Evolutionary conservation across 1,140 invertebrate genomes (phyloP).

Genomic region (Drosophila sp.): DNA sequence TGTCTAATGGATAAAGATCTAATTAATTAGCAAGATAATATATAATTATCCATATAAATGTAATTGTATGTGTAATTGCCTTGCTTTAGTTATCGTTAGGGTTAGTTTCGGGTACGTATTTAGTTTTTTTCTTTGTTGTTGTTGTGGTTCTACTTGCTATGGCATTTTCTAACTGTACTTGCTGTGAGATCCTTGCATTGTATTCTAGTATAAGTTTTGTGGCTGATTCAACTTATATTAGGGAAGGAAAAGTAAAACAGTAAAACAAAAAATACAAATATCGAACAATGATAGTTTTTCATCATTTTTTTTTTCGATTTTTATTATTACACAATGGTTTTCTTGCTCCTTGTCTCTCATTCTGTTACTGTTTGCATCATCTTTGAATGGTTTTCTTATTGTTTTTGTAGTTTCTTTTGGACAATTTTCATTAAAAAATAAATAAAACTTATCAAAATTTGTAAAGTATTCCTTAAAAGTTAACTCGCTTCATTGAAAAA

Average conservation of each 20-base stretch:
- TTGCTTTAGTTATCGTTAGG: constrained; percentile 77
- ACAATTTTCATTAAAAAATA: constrained; percentile 69
- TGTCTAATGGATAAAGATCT: constrained; percentile 51
- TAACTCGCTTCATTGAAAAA: constrained; percentile 23
- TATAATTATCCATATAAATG: constrained; percentile 51
- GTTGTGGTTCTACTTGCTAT: constrained; percentile 20
- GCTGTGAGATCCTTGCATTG: constrained; percentile 48
- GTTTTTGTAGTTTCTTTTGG: constrained; percentile 56
- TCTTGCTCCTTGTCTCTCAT: constrained; percentile 50
- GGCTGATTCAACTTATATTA: neutral
- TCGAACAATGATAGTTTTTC: constrained; percentile 53
- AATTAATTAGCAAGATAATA: constrained; percentile 39
- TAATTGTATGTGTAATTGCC: constrained; percentile 47
- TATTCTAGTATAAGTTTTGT: constrained; percentile 25
- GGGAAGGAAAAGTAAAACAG: no score
- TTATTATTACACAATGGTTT: constrained; percentile 67
- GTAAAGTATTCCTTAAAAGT: constrained; percentile 61
- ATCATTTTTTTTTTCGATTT: constrained; percentile 73
- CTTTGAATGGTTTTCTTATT: constrained; percentile 34
- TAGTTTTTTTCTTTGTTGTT: constrained; percentile 13
- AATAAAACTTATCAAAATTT: constrained; percentile 73
- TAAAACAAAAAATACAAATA: constrained; percentile 5
- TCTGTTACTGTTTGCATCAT: constrained; percentile 24
- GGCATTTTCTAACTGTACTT: constrained; percentile 47
- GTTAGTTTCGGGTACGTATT: constrained; percentile 71